Conservation (phyloP, 2,888 invertebrate genomes). For the Dinocampus coccinellae region DNA sequence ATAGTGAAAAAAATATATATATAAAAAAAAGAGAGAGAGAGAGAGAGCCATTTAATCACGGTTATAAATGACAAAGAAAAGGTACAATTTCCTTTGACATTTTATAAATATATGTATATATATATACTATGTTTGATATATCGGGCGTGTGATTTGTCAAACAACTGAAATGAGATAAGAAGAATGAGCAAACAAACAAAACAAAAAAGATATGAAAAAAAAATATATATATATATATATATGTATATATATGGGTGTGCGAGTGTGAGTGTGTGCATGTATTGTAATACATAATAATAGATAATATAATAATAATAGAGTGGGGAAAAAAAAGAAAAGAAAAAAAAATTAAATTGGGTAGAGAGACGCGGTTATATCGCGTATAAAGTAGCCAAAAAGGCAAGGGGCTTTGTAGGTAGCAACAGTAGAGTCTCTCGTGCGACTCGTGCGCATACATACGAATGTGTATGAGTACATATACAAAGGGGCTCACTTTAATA, state of each 20-base stretch:
- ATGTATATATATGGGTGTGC: background rate
- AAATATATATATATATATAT: background rate
- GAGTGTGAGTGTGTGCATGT: background rate
- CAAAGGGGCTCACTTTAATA: too few relatives aligned
- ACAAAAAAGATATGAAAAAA: background rate
- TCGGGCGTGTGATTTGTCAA: background rate
- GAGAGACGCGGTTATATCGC: slow-evolving; percentile 1
- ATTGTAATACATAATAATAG: slow-evolving; percentile 1
- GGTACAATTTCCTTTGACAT: background rate
- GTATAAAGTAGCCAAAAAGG: slow-evolving; percentile 22
- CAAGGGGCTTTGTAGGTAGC: slow-evolving; percentile 43
- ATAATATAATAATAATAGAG: background rate
- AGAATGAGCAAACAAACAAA: background rate
- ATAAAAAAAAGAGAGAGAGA: background rate
- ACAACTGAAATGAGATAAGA: slow-evolving; percentile 4
- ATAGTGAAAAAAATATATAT: background rate
- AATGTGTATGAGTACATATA: slow-evolving; percentile 19
- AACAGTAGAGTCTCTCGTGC: slow-evolving; percentile 39
- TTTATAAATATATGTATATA: background rate
- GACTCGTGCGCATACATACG: slow-evolving; percentile 37
- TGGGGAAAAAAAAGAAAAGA: slow-evolving; percentile 21
- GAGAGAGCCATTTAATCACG: slow-evolving; percentile 27
- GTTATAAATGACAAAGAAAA: slow-evolving; percentile 15
- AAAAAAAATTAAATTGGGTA: background rate
- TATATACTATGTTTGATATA: background rate